Base-by-base conservation (phyloP, 1,140 invertebrate species). In the Drosophila quadrilineata region DNA sequence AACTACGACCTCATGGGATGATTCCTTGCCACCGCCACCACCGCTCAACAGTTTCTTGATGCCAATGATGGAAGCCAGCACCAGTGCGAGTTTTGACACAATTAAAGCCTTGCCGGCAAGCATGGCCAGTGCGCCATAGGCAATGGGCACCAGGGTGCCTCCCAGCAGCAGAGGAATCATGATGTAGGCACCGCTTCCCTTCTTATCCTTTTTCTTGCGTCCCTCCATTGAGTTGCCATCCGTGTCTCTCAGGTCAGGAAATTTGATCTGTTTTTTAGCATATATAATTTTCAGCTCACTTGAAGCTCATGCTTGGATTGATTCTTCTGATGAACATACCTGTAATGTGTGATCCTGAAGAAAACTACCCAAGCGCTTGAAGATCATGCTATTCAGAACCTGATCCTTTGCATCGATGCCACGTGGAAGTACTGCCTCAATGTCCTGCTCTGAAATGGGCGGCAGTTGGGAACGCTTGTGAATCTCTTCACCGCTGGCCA, bases 31-130 rank as follows among this genome's bases (percentile, higher is more conserved):
- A 21, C 91, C 90, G 17, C 91, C 91, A 3, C 92, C 92, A 2
- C 92, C 92, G 8, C 93, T 93, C 9, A 96, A 90, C 1, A 96
- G 91, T 77, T 96, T 96, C 91, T 96, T 96, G 73, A 96, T 90
- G 0, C 95, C 95, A 52, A 96, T 95, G 64, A 96, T 96, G 52
- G 93, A 94, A 22, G 95, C 94, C 16, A 96, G 89, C 0, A 95
- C 94, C 24, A 96, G 87, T 4, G 95, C 95, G 35, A 96, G 89
- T 84, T 96, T 96, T 76, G 94, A 95, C 40, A 96, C 94, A 71
- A 96, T 96, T 26, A 96, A 89, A 26, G 95, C 95, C 88, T 96
- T 96, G 56, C 95, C 95, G 14, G 95, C 95, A 22, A 96, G 87
- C 9, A 96, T 92, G 2, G 95, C 95, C 3, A 96, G 89, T 2